Evolutionary conservation across 2,113 vertebrate genomes (phyloP).

Genomic region (Alosa alosa): DNA sequence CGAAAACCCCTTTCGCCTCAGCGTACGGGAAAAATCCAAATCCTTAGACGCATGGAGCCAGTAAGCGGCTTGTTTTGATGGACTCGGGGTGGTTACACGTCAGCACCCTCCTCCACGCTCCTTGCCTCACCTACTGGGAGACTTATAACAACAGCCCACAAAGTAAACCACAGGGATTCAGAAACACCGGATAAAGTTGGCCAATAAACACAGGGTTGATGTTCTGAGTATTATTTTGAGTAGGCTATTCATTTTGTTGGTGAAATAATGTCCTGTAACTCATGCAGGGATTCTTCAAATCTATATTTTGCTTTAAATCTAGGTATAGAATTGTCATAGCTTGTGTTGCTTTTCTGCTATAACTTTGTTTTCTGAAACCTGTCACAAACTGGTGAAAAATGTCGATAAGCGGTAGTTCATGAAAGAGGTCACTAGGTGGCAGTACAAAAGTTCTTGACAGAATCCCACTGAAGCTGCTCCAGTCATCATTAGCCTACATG

Average conservation of each 20-base stretch:
- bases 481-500: background rate
- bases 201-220: background rate
- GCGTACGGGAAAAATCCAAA: constrained; percentile 10
- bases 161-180: background rate
- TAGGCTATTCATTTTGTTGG: background rate
- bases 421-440: background rate
- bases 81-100: background rate
- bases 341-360: background rate
- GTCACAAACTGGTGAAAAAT: background rate
- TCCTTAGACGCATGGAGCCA: background rate
- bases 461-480: background rate
- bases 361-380: background rate
- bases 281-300: background rate
- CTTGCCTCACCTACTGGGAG: background rate
- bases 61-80: background rate
- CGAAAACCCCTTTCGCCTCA: background rate
- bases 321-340: background rate
- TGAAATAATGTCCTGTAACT: background rate
- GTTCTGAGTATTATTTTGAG: background rate
- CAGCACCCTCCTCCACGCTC: background rate
- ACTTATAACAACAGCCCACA: background rate
- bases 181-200: background rate
- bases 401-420: background rate
- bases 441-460: background rate
- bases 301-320: background rate